Evolutionary conservation across 2,888 invertebrate species (phyloP), one percentile per base, ranked within the genome.

Genomic region (Gymnosoma rotundatum): DNA sequence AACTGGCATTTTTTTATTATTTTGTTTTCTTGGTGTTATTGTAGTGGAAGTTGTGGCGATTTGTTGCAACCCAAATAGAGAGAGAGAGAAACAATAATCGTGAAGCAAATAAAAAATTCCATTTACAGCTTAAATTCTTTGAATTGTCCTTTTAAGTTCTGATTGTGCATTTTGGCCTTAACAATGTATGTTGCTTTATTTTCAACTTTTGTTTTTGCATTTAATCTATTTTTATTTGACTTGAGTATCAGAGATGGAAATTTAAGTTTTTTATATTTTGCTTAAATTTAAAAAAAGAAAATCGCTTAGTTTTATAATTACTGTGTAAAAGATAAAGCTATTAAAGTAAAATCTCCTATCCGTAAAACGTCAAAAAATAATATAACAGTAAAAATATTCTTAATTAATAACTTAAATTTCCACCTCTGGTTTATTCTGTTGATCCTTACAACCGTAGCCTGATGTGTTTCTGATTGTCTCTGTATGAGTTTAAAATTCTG

Each of bases 81-180:
- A 79, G 56, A 66, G 16, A 18, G 58, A 38, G 8, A 2, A 42
- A 42, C 12, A 42, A 12, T 12, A 42, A 42, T 45, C 42, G 36
- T n/a, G 0, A 66, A 60, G n/a, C 25, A 73, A 18, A 21, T 20
- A 52, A 63, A 72, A 76, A 72, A 78, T 67, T 74, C 69, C 69
- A 74, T 83, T 83, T 83, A 66, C 78, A 75, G 74, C 75, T 83
- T 74, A 74, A 78, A 70, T 69, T 36, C 64, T 74, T 78, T 74
- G 69, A 74, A 78, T 69, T 78, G 78, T 78, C 63, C 69, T 78
- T 32, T 14, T 42, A 73, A 69, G 54, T 73, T 83, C 73, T 67
- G 70, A 7, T 73, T 42, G 32, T 45, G 21, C 16, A 74, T 48
- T 60, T 74, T 69, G 48, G 48, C 42, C 16, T 60, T 20, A 6